phyloP scores from a whole-genome alignment of 2,888 invertebrate genomes.

The Furcula furcula region DNA sequence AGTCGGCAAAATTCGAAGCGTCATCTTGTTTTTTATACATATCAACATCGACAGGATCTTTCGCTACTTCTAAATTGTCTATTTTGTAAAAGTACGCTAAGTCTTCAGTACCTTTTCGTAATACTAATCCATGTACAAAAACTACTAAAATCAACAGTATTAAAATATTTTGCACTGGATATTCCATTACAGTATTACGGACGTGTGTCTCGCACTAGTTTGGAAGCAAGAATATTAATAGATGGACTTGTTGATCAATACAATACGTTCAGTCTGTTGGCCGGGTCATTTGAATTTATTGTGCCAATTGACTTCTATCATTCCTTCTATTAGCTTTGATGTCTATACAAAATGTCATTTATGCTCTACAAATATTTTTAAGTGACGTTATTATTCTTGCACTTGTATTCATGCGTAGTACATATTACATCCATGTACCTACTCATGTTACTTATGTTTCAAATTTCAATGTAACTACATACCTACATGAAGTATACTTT shows the following conservation, averaged over 20 bases:
- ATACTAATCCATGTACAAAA: constrained; percentile 19
- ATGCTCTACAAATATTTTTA: too few relatives aligned
- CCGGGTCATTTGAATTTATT: constrained; percentile 48
- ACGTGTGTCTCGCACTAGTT: constrained; percentile 19
- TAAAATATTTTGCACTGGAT: constrained; percentile 7
- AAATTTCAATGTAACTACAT: too few relatives aligned
- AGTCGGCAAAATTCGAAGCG: constrained; percentile 21
- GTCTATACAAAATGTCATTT: too few relatives aligned
- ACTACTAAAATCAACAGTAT: constrained; percentile 13
- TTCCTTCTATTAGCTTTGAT: constrained; percentile 27
- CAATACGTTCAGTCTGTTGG: constrained; percentile 27
- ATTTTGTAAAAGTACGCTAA: constrained; percentile 27
- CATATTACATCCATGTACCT: too few relatives aligned
- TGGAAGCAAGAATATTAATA: constrained; percentile 21
- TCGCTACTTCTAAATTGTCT: constrained; percentile 21
- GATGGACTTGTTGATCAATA: constrained; percentile 23
- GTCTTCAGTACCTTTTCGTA: constrained; percentile 18
- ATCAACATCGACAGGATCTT: constrained; percentile 23
- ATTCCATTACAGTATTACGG: constrained; percentile 15
- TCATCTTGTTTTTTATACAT: constrained; percentile 22
- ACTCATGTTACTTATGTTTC: too few relatives aligned
- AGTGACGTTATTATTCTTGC: too few relatives aligned
- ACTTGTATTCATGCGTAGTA: too few relatives aligned
- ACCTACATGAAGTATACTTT: too few relatives aligned
- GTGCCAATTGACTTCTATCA: constrained; percentile 50